Evolutionary conservation across 2,888 invertebrate genomes (phyloP).

Genomic region (Caenorhabditis parvicauda): DNA sequence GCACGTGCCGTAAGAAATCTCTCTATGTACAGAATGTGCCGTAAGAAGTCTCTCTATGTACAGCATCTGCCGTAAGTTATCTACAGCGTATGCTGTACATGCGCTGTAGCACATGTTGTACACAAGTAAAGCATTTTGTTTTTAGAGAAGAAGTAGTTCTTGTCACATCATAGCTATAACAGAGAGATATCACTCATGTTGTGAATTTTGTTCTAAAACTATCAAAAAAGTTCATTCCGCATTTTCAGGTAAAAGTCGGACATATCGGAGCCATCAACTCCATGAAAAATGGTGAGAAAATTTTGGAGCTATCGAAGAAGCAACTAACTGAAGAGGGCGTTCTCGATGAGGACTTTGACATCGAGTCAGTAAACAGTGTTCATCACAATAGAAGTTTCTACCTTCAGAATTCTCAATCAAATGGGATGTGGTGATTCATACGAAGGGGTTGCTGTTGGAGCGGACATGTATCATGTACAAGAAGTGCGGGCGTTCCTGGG

Average conservation of each 20-base stretch:
- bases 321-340: slow-evolving; percentile 53
- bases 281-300: slow-evolving; percentile 58
- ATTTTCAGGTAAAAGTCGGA: slow-evolving; percentile 48
- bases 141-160: too few relatives aligned
- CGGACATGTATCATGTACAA: slow-evolving; percentile 61
- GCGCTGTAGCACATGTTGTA: too few relatives aligned
- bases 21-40: too few relatives aligned
- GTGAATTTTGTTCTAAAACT: too few relatives aligned
- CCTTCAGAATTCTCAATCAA: slow-evolving; percentile 48
- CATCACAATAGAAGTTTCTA: background rate
- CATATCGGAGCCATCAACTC: slow-evolving; percentile 57
- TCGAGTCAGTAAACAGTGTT: slow-evolving; percentile 41
- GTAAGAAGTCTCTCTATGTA: too few relatives aligned
- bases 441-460: slow-evolving; percentile 61
- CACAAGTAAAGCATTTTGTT: too few relatives aligned
- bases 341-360: slow-evolving; percentile 52
- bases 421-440: slow-evolving; percentile 60
- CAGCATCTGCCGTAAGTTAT: too few relatives aligned
- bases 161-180: too few relatives aligned
- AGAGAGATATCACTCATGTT: too few relatives aligned
- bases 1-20: too few relatives aligned
- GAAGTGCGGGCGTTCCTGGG: slow-evolving; percentile 59
- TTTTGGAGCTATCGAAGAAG: slow-evolving; percentile 50
- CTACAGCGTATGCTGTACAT: too few relatives aligned
- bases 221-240: too few relatives aligned